Percentiles rank a stretch among this genome's conserved stretches.
Conservation (phyloP, 2,797 vertebrate species). For the Phrynocephalus vlangalii region DNA sequence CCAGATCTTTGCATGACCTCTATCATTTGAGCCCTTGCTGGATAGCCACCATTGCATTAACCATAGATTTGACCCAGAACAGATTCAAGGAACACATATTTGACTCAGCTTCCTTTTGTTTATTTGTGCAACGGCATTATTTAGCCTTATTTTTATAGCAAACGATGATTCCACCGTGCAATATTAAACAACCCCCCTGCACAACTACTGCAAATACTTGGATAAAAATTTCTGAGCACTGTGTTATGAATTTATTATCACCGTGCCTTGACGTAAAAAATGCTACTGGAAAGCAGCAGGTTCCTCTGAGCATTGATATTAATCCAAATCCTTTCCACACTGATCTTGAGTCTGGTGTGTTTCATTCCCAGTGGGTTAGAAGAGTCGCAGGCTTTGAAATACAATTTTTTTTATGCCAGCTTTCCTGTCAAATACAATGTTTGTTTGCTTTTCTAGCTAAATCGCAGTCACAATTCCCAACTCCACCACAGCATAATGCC, state of each 20-base stretch:
- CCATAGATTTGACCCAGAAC: not conserved
- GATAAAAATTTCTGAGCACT: not conserved
- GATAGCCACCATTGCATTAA: not conserved
- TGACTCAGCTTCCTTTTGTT: constrained; percentile 7
- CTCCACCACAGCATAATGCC: not conserved
- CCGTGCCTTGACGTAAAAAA: not conserved
- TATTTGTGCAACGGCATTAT: not conserved
- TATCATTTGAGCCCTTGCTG: not conserved
- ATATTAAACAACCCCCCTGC: not conserved
- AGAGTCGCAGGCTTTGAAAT: not conserved
- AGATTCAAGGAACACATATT: not conserved
- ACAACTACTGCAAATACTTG: not conserved
- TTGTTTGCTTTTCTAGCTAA: constrained; percentile 13
- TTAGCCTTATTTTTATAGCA: not conserved
- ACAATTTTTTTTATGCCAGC: not conserved
- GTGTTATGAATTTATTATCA: constrained; percentile 2
- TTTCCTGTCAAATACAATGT: not conserved
- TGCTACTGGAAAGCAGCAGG: not conserved
- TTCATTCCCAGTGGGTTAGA: not conserved
- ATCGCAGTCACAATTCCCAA: not conserved
- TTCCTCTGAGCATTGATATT: not conserved
- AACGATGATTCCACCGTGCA: not conserved
- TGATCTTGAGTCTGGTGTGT: not conserved
- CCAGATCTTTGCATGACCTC: not conserved
- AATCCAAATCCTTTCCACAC: constrained; percentile 5